Evolutionary conservation across 2,113 vertebrate genomes (phyloP), one percentile per base, ranked within the genome.

Genomic region (Clarias magur): DNA sequence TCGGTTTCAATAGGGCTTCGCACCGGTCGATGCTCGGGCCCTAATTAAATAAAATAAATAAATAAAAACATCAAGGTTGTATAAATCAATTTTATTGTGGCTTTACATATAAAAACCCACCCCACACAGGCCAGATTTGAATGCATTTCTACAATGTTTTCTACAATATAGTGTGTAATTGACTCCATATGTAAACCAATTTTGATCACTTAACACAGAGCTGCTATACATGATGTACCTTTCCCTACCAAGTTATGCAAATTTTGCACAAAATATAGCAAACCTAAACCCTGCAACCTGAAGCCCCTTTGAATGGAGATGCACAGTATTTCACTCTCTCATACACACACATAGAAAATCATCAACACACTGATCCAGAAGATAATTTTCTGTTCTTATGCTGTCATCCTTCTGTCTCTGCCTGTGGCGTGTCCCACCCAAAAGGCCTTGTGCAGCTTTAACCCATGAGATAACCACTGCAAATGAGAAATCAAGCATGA

Each of bases 401-500:
- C 48, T 17, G 82, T 86, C 81, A 30, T 85, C 62, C 34, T 16
- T 89, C 70, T 34, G 25, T 91, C 82, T 73, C n/a, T n/a, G 80
- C 62, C 56, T 82, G 42, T 73, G 42, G 42, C 1, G 62, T 53
- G 62, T 34, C 21, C 48, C 88, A 65, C 23, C 9, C 8, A 4
- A 57, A 59, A 30, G 9, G 17, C 34, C 54, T 53, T 17, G 19
- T 34, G 13, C 73, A 23, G 75, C 60, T 83, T 94, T 96, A 99
- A 82, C 98, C 97, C 97, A 99, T 98, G 85, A 99, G 96, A 93
- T 99, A 99, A 86, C 98, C 98, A 86, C 98, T 99, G 94, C 1
- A 92, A 92, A 93, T 1, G 12, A 62, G 19, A 81, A n/a, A 85
- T 87, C 89, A 89, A 89, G n/a, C 8, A 76, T 30, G 68, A 25